Base-by-base conservation (phyloP, 2,888 invertebrate genomes). In the Magallana nippona region DNA sequence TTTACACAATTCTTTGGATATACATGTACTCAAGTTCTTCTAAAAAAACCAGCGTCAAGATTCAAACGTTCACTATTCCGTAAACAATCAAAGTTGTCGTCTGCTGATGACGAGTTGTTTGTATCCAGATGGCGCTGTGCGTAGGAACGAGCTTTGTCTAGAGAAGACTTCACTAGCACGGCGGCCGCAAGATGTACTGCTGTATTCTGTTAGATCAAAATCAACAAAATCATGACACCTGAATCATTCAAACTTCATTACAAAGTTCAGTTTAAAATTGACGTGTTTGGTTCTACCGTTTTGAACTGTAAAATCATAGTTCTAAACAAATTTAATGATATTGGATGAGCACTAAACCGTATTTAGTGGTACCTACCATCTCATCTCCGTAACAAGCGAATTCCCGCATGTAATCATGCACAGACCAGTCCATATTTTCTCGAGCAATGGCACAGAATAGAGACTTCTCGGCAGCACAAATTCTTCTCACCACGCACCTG, bases 381-480 rank as follows among this genome's bases (percentile, higher is more conserved):
- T 82, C 82, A 82, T 82, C 56, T 1, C 82, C 82, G 55, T 71
- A 82, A n/a, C 55, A 19, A 15, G 55, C 32, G 15, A 82, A 55
- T 19, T 55, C 71, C 27, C 56, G 63, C 55, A 82, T 56, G 55
- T 44, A 55, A 22, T 82, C 82, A 10, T 63, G 71, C 22, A 82
- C 63, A 19, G 55, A 15, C 71, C 71, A 71, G 22, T 71, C 71
- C 10, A 71, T n/a, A 55, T 44, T 71, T 13, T 62, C 55, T 19
- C 56, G 71, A 17, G 55, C n/a, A 19, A 71, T 19, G 5, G 71
- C 17, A 71, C 71, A 15, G 22, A 71, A 10, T 10, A 71, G 56
- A 13, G 82, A 71, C 8, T 62, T 57, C 62, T 55, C 63, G 15
- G 22, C 17, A 15, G 27, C 11, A 62, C 15, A 22, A 15, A 80